Evolutionary conservation across 1,140 invertebrate species (phyloP).

Genomic region (Octopus bimaculoides): DNA sequence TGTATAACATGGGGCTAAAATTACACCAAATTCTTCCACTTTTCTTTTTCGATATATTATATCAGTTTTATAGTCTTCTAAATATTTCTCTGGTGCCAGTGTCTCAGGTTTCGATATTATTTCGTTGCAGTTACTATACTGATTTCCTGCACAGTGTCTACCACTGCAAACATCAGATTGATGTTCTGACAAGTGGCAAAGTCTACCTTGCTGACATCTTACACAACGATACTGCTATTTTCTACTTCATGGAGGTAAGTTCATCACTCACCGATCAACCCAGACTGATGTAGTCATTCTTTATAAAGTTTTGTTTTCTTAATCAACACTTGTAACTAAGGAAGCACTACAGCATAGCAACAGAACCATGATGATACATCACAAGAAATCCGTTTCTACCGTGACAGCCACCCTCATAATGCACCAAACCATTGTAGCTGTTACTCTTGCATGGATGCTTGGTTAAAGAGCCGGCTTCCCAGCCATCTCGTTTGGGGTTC

Average conservation of each 20-base stretch:
- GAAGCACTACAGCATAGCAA: neutral
- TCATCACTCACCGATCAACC: neutral
- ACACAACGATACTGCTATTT: constrained; percentile 83
- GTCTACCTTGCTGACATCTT: constrained; percentile 81
- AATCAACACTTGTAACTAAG: neutral
- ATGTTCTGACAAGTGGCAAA: constrained; percentile 75
- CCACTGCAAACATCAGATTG: constrained; percentile 86
- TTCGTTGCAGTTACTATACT: constrained; percentile 59
- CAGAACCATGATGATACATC: neutral
- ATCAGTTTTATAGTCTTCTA: no score
- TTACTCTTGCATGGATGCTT: no score
- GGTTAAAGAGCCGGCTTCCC: no score
- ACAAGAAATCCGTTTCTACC: no score
- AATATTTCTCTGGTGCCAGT: no score
- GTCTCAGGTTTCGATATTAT: no score
- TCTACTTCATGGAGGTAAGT: constrained; percentile 85
- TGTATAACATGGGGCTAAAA: no score
- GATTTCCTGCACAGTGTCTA: constrained; percentile 75
- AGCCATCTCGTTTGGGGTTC: no score
- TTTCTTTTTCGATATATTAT: no score
- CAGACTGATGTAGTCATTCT: neutral
- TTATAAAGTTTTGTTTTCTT: neutral
- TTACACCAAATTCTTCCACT: no score
- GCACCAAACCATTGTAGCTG: no score
- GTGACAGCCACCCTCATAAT: no score